phyloP scores from a whole-genome alignment of 2,797 vertebrate genomes.

The Cynopterus sphinx region DNA sequence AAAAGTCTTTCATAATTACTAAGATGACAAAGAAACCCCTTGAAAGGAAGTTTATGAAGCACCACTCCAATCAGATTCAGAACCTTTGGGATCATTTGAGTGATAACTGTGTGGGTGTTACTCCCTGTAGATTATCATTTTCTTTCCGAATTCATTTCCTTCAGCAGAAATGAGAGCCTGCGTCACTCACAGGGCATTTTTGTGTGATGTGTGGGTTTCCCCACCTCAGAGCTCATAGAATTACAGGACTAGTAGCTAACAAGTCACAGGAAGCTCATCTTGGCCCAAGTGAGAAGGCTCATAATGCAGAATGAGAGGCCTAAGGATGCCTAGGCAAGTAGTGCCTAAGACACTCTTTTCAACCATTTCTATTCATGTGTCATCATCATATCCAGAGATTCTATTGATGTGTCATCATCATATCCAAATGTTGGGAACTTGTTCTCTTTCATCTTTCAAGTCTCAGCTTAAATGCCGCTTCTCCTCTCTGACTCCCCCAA shows the following conservation, averaged over 20 bases:
- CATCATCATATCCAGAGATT: background rate
- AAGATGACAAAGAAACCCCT: constrained; percentile 75
- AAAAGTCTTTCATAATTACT: constrained; percentile 77
- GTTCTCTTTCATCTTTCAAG: background rate
- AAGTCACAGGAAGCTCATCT: background rate
- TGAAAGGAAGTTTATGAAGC: constrained; percentile 66
- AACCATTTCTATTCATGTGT: background rate
- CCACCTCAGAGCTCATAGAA: background rate
- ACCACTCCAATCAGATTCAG: constrained; percentile 58
- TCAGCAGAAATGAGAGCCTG: constrained; percentile 64
- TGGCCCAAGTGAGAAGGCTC: background rate
- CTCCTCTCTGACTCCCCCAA: background rate
- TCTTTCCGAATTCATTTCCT: constrained; percentile 80
- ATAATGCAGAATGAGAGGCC: background rate
- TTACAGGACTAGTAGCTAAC: background rate
- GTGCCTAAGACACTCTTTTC: background rate
- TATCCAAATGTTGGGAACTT: background rate
- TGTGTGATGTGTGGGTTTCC: constrained; percentile 58
- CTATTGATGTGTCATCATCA: too few species aligned
- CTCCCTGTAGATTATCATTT: constrained; percentile 67
- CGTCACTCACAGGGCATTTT: constrained; percentile 65
- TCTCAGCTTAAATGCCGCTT: background rate
- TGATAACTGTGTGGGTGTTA: constrained; percentile 76
- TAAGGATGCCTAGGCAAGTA: background rate
- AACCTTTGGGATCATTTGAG: constrained; percentile 65